phyloP scores from a whole-genome alignment of 2,113 vertebrate genomes.

The Seriola quinqueradiata region DNA sequence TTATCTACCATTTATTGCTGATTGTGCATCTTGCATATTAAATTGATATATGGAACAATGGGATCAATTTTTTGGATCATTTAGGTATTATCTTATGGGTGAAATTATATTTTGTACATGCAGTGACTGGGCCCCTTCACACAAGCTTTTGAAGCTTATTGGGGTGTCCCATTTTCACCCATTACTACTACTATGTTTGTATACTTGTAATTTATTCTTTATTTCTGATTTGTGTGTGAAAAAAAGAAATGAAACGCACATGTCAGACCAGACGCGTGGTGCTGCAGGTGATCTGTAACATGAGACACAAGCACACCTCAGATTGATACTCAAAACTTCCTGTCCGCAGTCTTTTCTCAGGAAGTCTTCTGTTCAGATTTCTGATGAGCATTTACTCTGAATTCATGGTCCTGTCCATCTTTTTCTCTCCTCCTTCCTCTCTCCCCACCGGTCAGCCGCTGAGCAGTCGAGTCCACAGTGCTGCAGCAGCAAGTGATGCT shows the following conservation, averaged over 20 bases:
- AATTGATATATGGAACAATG: no score
- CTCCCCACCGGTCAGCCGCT: slow-evolving; percentile 9
- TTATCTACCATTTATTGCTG: no score
- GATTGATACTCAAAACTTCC: background rate
- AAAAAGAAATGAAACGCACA: background rate
- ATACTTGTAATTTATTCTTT: no score
- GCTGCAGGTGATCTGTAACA: slow-evolving; percentile 38
- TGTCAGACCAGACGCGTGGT: slow-evolving; percentile 1
- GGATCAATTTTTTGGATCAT: no score
- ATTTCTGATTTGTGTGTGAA: no score
- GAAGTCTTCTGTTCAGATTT: background rate
- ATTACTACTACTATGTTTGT: no score
- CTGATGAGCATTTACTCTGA: slow-evolving; percentile 14
- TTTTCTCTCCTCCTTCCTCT: background rate
- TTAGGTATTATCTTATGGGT: no score
- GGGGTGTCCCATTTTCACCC: no score
- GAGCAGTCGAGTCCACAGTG: slow-evolving; percentile 30
- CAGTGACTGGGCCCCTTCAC: no score
- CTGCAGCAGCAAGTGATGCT: slow-evolving; percentile 28
- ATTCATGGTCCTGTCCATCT: background rate
- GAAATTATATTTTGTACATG: no score
- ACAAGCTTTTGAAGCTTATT: no score
- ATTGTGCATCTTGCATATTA: no score
- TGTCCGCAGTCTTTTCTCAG: background rate
- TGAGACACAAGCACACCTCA: background rate